phyloP scores from a whole-genome alignment of 2,888 invertebrate species.

The Coelopa pilipes region DNA sequence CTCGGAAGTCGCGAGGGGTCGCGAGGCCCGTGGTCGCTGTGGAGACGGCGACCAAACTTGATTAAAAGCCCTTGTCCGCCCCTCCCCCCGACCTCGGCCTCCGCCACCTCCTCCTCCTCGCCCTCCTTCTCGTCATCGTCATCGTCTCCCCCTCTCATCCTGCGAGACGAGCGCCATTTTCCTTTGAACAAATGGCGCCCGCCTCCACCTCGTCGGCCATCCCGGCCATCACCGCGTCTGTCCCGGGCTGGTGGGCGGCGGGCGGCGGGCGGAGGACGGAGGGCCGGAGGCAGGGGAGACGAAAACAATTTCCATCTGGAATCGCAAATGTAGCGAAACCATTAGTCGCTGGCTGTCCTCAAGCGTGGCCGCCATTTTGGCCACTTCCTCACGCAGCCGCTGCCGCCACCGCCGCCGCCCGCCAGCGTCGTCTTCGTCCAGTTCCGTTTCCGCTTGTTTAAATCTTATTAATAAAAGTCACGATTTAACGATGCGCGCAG shows the following conservation, averaged over 20 bases:
- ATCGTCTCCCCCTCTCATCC: too few species aligned
- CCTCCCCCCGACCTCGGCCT: too few species aligned
- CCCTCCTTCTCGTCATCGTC: too few species aligned
- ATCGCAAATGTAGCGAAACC: slow-evolving; percentile 46
- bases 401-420: slow-evolving; percentile 41
- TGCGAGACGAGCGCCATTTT: slow-evolving; percentile 6
- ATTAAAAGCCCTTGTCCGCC: too few species aligned
- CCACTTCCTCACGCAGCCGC: not conserved
- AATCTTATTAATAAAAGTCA: slow-evolving; percentile 46
- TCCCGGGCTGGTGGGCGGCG: not conserved
- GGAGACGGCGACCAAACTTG: too few species aligned
- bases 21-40: too few species aligned
- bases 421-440: slow-evolving; percentile 35
- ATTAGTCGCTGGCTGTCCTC: slow-evolving; percentile 42
- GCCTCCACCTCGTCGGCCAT: not conserved
- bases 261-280: too few species aligned
- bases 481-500: slow-evolving; percentile 37
- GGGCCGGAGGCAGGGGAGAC: not conserved
- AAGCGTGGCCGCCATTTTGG: slow-evolving; percentile 28
- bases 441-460: slow-evolving; percentile 44
- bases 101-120: too few species aligned
- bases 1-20: too few species aligned
- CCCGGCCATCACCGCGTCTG: not conserved
- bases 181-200: not conserved
- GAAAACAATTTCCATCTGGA: slow-evolving; percentile 26